Evolutionary conservation across 1,140 invertebrate genomes (phyloP).

Genomic region (Gonioctena quinquepunctata): DNA sequence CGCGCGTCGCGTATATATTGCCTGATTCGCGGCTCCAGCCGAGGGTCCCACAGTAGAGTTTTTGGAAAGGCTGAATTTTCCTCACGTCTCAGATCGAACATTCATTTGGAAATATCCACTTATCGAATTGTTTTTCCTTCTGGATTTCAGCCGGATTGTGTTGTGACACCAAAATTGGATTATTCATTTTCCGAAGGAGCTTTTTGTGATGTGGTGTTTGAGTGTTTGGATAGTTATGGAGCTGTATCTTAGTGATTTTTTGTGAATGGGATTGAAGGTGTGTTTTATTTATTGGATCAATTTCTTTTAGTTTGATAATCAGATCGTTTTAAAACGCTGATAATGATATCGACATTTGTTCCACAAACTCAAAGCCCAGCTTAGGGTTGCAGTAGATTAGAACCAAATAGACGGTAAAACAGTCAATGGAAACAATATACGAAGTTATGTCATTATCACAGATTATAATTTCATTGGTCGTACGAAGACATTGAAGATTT

Average conservation of each 20-base stretch:
- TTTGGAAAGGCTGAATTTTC: background rate
- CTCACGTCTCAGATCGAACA: background rate
- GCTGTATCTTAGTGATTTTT: background rate
- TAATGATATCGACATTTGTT: too few relatives aligned
- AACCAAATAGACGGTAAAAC: too few relatives aligned
- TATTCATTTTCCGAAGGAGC: background rate
- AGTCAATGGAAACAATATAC: too few relatives aligned
- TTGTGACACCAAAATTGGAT: background rate
- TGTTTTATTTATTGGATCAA: too few relatives aligned
- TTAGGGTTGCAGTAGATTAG: too few relatives aligned
- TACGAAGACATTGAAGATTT: too few relatives aligned
- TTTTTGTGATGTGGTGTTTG: background rate
- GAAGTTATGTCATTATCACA: too few relatives aligned
- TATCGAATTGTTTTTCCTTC: background rate
- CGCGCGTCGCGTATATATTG: background rate
- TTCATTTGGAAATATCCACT: too few relatives aligned
- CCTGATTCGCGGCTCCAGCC: background rate
- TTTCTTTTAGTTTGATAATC: too few relatives aligned
- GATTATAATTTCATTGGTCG: too few relatives aligned
- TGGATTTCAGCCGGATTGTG: background rate
- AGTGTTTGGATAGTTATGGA: background rate
- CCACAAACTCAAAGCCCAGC: too few relatives aligned
- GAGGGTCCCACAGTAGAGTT: background rate
- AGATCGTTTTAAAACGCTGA: too few relatives aligned
- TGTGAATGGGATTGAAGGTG: conserved; percentile 1